A percentile compares a stretch with the other conserved stretches of the same genome.
These are phyloP conservation scores for Urocynchramus pylzowi DNA, from an alignment of 2,113 vertebrate species.

Conservation along the genomic window DNA sequence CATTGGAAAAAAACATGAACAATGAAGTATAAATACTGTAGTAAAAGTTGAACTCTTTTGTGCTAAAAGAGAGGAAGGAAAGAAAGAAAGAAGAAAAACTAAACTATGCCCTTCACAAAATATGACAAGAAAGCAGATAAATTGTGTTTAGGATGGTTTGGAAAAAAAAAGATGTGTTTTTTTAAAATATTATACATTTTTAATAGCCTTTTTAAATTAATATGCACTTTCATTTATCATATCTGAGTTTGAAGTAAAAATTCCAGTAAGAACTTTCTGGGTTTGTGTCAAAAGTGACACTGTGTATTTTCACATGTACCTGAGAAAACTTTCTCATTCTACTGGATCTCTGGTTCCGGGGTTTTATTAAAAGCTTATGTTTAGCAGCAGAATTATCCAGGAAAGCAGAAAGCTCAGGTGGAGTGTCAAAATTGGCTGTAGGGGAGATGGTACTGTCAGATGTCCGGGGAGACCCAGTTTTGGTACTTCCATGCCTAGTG, in stretches of 20 bases:
- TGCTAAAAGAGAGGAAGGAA: background rate
- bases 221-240: background rate
- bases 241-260: background rate
- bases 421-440: conserved; percentile 77
- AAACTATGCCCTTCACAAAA: background rate
- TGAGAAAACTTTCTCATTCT: conserved; percentile 73
- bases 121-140: background rate
- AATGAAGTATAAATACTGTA: background rate
- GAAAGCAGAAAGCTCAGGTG: conserved; percentile 77
- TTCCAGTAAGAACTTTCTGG: background rate
- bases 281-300: background rate
- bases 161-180: background rate
- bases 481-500: conserved; percentile 24
- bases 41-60: background rate
- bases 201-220: background rate
- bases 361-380: conserved; percentile 91
- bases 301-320: conserved; percentile 66
- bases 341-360: conserved; percentile 86
- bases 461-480: background rate
- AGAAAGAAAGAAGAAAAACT: background rate
- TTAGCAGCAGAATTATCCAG: conserved; percentile 92
- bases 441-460: conserved; percentile 51
- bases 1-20: no score
- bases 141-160: background rate
- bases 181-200: background rate